Evolutionary conservation across 2,113 vertebrate species (phyloP).

Genomic region (Xenopus tropicalis): DNA sequence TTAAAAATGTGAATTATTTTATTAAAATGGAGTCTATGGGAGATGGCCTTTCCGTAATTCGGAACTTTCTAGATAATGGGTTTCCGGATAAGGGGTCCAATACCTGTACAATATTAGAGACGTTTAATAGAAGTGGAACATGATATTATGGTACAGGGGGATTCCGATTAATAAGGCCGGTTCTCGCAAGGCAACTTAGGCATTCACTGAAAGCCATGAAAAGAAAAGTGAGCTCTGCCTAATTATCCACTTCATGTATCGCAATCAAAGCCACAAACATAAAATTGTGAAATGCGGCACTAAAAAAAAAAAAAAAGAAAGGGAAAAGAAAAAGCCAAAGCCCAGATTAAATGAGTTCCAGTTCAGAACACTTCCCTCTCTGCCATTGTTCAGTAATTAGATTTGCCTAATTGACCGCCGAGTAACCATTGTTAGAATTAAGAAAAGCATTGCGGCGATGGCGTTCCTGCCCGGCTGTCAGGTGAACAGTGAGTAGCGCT

Average conservation of each 20-base stretch:
- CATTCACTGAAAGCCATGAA: no score
- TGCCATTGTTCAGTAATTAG: slow-evolving; percentile 40
- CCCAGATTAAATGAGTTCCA: slow-evolving; percentile 30
- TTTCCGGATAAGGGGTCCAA: no score
- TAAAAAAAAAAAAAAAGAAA: slow-evolving; percentile 11
- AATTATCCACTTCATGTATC: slow-evolving; percentile 29
- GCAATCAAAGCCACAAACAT: slow-evolving; percentile 28
- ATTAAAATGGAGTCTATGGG: no score
- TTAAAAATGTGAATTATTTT: no score
- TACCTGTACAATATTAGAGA: no score
- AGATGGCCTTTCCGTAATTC: no score
- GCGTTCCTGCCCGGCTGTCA: slow-evolving; percentile 2
- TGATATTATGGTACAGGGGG: no score
- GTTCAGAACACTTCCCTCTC: slow-evolving; percentile 16
- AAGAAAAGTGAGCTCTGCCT: background rate
- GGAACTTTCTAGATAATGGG: no score
- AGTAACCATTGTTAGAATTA: slow-evolving; percentile 20
- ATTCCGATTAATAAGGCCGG: no score
- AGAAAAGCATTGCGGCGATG: slow-evolving; percentile 4
- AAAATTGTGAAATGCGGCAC: slow-evolving; percentile 20
- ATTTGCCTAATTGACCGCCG: slow-evolving; percentile 40
- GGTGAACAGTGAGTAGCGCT: slow-evolving; percentile 20
- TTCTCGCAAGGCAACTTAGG: no score
- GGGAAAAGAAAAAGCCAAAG: background rate
- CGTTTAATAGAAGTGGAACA: no score